Percentiles rank a stretch among this genome's conserved stretches.
phyloP scores from a whole-genome alignment of 2,888 invertebrate species.

The Eumerus sabulonum region DNA sequence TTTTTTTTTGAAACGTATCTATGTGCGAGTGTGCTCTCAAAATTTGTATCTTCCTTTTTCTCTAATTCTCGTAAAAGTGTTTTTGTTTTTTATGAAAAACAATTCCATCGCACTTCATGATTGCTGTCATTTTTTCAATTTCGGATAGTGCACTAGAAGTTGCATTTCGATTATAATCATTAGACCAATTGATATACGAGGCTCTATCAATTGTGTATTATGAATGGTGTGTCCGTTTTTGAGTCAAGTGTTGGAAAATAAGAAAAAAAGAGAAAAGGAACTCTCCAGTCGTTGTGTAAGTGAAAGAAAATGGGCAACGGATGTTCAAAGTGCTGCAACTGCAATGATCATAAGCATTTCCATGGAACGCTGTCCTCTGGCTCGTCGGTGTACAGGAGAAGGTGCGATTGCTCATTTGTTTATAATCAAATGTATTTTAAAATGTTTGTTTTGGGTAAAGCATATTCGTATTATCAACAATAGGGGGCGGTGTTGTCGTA shows the following conservation, averaged over 20 bases:
- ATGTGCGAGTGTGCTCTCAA: slow-evolving; percentile 1
- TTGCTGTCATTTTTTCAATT: too few relatives aligned
- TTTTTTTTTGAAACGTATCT: background rate
- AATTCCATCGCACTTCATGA: too few relatives aligned
- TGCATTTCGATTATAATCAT: too few relatives aligned
- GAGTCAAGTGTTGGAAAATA: slow-evolving; percentile 6
- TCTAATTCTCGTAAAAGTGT: too few relatives aligned
- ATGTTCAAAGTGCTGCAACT: slow-evolving; percentile 79
- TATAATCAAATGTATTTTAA: slow-evolving; percentile 31
- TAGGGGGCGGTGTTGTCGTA: slow-evolving; percentile 20
- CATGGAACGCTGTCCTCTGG: slow-evolving; percentile 76
- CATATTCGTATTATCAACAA: slow-evolving; percentile 42
- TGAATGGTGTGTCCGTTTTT: too few relatives aligned
- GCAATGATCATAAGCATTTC: slow-evolving; percentile 76
- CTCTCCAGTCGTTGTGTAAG: background rate
- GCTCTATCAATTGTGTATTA: too few relatives aligned
- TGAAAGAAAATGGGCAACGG: slow-evolving; percentile 77
- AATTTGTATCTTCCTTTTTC: background rate
- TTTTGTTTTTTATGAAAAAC: too few relatives aligned
- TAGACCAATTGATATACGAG: too few relatives aligned
- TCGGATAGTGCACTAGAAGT: too few relatives aligned
- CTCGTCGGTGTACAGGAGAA: slow-evolving; percentile 78
- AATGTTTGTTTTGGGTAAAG: slow-evolving; percentile 27
- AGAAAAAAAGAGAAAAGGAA: too few relatives aligned
- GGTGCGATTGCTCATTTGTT: slow-evolving; percentile 72